Evolutionary conservation across 2,797 vertebrate genomes (phyloP).

Genomic region (Anguilla pacifica): DNA sequence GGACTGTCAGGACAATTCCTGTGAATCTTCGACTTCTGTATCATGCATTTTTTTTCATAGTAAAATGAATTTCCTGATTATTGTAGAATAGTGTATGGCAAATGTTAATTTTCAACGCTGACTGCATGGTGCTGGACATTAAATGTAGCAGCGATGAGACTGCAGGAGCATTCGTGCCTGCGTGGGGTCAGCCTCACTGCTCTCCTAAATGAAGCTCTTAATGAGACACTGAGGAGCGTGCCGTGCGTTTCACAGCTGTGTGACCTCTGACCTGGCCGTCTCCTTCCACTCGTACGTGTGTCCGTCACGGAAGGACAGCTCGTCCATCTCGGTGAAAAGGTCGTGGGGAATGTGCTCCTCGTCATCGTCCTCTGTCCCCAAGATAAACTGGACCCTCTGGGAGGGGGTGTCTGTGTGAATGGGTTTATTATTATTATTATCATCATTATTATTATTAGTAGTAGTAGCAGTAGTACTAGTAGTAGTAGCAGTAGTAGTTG

Average conservation of each 20-base stretch:
- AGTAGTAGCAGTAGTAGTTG: too few relatives aligned
- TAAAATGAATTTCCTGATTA: not conserved
- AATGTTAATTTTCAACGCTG: not conserved
- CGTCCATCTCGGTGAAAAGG: conserved; percentile 84
- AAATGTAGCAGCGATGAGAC: not conserved
- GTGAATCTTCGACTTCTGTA: not conserved
- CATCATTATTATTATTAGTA: too few relatives aligned
- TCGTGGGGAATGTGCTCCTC: conserved; percentile 82
- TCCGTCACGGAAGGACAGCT: conserved; percentile 78
- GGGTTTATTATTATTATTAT: not conserved
- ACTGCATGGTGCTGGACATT: not conserved
- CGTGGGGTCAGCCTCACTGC: not conserved
- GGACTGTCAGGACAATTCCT: not conserved
- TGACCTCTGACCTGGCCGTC: conserved; percentile 71
- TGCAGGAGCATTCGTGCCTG: not conserved
- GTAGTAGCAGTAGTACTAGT: too few relatives aligned
- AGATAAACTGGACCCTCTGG: conserved; percentile 81
- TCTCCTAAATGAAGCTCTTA: not conserved
- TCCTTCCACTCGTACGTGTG: conserved; percentile 83
- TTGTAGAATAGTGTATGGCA: not conserved
- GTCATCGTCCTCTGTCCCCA: conserved; percentile 81
- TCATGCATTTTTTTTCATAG: not conserved
- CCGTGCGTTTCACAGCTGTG: not conserved
- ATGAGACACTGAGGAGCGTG: not conserved
- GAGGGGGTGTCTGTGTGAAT: conserved; percentile 74